phyloP scores from a whole-genome alignment of 2,113 vertebrate species.

The Poeciliopsis turrubarensis region DNA sequence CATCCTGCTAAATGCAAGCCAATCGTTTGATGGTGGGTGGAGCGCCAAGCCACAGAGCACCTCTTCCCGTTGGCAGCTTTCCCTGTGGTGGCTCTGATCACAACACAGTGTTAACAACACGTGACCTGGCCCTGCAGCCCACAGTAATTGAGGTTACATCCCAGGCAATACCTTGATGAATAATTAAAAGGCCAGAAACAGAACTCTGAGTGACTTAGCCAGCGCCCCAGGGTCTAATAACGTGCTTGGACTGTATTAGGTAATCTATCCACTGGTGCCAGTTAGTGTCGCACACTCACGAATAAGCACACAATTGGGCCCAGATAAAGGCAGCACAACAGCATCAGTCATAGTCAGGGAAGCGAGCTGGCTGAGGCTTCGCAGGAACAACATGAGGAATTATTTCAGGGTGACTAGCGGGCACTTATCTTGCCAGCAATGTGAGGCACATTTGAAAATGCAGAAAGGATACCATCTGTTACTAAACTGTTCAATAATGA shows the following conservation, averaged over 20 bases:
- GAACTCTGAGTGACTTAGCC: conserved; percentile 70
- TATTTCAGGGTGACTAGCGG: conserved; percentile 51
- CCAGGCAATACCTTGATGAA: conserved; percentile 72
- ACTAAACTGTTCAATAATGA: conserved; percentile 16
- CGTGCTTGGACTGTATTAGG: conserved; percentile 78
- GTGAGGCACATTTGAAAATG: conserved; percentile 35
- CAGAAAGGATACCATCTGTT: conserved; percentile 22
- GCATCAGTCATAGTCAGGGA: conserved; percentile 65
- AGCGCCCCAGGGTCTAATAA: conserved; percentile 80
- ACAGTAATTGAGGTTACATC: conserved; percentile 77
- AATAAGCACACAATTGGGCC: conserved; percentile 56
- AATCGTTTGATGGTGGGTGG: conserved; percentile 70
- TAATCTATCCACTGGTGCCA: conserved; percentile 79
- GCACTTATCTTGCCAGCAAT: conserved; percentile 34
- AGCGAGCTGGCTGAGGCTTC: conserved; percentile 54
- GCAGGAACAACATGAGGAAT: conserved; percentile 56
- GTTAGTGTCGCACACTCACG: conserved; percentile 58
- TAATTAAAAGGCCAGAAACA: conserved; percentile 78
- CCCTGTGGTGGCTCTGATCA: conserved; percentile 70
- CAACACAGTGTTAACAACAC: conserved; percentile 71
- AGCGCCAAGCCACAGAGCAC: conserved; percentile 71
- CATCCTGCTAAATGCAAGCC: conserved; percentile 70
- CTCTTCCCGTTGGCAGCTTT: conserved; percentile 71
- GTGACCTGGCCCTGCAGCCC: conserved; percentile 69
- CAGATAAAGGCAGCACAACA: conserved; percentile 59